phyloP scores from a whole-genome alignment of 2,797 vertebrate species.

The Notoglanidium macrostoma region DNA sequence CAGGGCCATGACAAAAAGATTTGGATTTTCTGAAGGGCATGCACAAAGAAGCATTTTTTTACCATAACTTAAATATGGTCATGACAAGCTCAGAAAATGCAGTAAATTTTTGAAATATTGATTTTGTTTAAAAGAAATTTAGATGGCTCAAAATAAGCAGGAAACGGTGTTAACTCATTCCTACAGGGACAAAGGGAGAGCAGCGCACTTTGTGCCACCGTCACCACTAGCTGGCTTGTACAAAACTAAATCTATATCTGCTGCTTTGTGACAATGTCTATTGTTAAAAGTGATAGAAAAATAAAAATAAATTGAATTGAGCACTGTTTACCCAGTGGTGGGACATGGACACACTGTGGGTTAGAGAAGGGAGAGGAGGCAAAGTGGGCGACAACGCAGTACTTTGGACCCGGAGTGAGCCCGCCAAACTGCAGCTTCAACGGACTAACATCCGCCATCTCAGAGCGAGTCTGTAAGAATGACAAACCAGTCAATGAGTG shows the following conservation, averaged over 20 bases:
- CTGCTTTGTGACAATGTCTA: neutral
- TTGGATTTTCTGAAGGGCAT: constrained; percentile 53
- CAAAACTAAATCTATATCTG: neutral
- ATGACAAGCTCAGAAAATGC: neutral
- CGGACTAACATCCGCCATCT: neutral
- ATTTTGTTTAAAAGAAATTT: neutral
- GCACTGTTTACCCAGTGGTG: constrained; percentile 20
- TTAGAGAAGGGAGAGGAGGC: constrained; percentile 62
- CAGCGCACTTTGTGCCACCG: neutral
- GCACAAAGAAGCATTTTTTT: constrained; percentile 4
- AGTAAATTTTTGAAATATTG: neutral
- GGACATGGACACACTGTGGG: constrained; percentile 62
- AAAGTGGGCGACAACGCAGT: constrained; percentile 73
- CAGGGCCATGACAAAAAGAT: constrained; percentile 48
- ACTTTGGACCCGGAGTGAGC: constrained; percentile 63
- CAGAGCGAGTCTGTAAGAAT: constrained; percentile 59
- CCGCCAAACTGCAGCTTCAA: constrained; percentile 59
- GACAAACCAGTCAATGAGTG: constrained; percentile 20
- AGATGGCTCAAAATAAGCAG: neutral
- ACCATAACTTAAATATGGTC: neutral
- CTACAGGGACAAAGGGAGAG: neutral
- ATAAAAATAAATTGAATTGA: neutral
- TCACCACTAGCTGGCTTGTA: neutral
- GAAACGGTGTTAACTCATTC: neutral
- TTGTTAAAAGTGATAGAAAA: neutral